Percentiles rank a stretch among this genome's conserved stretches.
These are phyloP conservation scores for Leptoteleia sp. DNA, from an alignment of 1,140 invertebrate genomes.

Conservation along the genomic window DNA sequence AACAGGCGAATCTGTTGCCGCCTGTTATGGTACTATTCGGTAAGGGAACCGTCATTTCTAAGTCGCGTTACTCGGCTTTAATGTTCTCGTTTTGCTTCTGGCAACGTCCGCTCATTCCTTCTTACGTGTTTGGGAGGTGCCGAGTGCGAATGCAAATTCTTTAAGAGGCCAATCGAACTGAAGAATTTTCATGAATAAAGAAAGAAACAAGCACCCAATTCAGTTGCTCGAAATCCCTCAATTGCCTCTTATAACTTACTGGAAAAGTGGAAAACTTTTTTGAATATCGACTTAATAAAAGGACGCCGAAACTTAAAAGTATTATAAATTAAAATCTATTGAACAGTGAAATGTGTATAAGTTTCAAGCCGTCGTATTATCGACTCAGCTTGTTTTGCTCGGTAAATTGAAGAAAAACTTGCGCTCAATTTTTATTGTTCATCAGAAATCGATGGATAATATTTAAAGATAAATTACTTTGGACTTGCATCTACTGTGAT, in stretches of 20 bases:
- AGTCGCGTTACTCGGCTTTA: too few species aligned
- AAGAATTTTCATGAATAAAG: slow-evolving; percentile 67
- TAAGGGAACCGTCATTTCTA: too few species aligned
- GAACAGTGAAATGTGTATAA: slow-evolving; percentile 36
- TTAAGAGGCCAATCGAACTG: slow-evolving; percentile 64
- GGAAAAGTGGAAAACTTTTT: slow-evolving; percentile 54
- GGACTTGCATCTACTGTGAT: too few species aligned
- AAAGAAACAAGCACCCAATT: slow-evolving; percentile 58
- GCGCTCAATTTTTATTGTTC: too few species aligned
- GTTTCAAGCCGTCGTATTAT: too few species aligned
- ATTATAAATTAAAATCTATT: slow-evolving; percentile 53
- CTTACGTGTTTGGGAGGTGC: slow-evolving; percentile 49
- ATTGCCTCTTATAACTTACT: slow-evolving; percentile 54
- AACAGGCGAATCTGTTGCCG: too few species aligned
- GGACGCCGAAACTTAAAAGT: slow-evolving; percentile 37
- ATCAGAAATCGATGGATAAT: too few species aligned
- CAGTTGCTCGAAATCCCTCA: slow-evolving; percentile 45
- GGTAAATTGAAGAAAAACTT: too few species aligned
- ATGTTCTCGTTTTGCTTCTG: slow-evolving; percentile 61
- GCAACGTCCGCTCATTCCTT: slow-evolving; percentile 36
- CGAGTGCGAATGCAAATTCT: slow-evolving; percentile 67
- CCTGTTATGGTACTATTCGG: too few species aligned
- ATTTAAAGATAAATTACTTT: too few species aligned
- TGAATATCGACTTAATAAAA: slow-evolving; percentile 58
- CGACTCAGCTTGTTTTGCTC: too few species aligned